Evolutionary conservation across 1,140 invertebrate genomes (phyloP), one percentile per base, ranked within the genome.

Genomic region (Heliconius congener): DNA sequence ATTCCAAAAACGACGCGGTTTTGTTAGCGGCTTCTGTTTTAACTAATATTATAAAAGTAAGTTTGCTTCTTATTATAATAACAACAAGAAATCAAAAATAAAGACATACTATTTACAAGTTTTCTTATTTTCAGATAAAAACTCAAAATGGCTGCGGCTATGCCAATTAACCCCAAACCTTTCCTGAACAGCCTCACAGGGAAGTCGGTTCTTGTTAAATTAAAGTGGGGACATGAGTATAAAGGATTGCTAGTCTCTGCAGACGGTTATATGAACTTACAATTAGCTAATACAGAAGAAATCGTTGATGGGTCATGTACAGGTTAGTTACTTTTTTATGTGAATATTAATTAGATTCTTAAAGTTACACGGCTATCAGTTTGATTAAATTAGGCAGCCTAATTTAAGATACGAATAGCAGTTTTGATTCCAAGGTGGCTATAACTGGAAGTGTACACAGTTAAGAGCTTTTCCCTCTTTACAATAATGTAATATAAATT

Each of bases 221-320:
- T 99, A 70, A 99, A 99, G 94, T 99, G 99, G 99, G 99, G 99
- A 46, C 99, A 99, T 93, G 99, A 99, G 95, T 99, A 99, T 93
- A 99, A 99, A 96, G 99, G 99, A 11, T 98, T 98, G 84, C 94
- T 99, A 34, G 99, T 99, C 0, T 99, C 99, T 6, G 98, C 99
- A 16, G 99, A 99, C 95, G 98, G 98, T 9, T 99, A 99, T 91
- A 99, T 99, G 99, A 99, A 99, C 94, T 94, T 99, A 82, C 99
- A 99, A 95, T 93, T 99, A 77, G 99, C 99, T 1, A 99, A 99
- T 89, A 98, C 99, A n/a, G 99, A 99, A 95, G 99, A 99, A 95
- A 98, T 97, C 87, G 97, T 99, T 83, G 98, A 99, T 89, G 98
- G 98, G 78, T 96, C 95, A 80, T 96, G 96, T 79, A 99, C 98